Evolutionary conservation across 2,797 vertebrate genomes (phyloP), one percentile per base, ranked within the genome.

Genomic region (Discoglossus pictus): DNA sequence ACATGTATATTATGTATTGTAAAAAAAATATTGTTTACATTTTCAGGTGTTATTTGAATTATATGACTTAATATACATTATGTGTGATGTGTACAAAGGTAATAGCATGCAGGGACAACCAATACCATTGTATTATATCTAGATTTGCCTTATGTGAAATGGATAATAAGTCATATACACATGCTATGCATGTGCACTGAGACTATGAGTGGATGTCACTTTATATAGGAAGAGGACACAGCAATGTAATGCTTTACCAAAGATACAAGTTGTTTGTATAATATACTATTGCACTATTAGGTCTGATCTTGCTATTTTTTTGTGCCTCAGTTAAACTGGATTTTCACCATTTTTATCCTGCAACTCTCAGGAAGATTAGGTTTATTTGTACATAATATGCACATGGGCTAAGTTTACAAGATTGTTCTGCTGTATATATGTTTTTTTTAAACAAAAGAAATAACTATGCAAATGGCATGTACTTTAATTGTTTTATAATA

Each of bases 281-380:
- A 59, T 2, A 58, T 59, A 65, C 16, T 47, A 75, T 80, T 78
- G 80, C 75, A 79, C 78, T 79, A 52, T 36, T 61, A 24, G 39
- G 60, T 69, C 71, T 44, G 50, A 70, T 71, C 66, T 66, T 63
- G 58, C 68, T 78, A 76, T 78, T n/a, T 75, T 63, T 17, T 1
- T 34, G 78, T 82, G 78, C 78, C 80, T 82, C 55, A 68, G 48
- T 77, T 64, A 74, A 73, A 68, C 69, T 58, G 68, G 75, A 82
- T 73, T 81, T 70, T 1, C 47, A 69, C 39, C 72, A 72, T 60
- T 76, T 73, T 58, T 72, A 65, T 65, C 42, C 10, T 34, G 48
- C 72, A 63, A 11, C 18, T 31, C 2, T 20, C 17, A 50, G 25
- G n/a, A 34, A 42, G 34, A 21, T 56, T 39, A 61, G 51, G 13